A percentile compares a stretch with the other conserved stretches of the same genome.
Conservation (phyloP, 1,140 invertebrate species). For the Sycobia sp. region DNA sequence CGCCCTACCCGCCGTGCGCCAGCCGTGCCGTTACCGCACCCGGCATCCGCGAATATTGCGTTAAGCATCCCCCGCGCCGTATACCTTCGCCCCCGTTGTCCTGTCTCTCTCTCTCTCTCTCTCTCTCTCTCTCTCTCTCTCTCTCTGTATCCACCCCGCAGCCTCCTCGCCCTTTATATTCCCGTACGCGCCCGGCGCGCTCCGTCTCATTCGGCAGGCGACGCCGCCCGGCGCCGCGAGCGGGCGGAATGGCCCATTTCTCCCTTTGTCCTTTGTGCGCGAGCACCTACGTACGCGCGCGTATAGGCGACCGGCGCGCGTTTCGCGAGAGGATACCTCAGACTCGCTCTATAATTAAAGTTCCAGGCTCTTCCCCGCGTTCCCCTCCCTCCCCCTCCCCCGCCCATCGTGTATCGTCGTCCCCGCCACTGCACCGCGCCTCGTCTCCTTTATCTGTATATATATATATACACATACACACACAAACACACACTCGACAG, state of each 20-base stretch:
- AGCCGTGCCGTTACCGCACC: slow-evolving; percentile 4
- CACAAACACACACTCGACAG: too few relatives aligned
- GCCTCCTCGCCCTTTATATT: too few relatives aligned
- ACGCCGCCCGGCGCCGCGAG: not conserved
- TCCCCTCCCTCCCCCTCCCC: not conserved
- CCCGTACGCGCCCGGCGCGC: too few relatives aligned
- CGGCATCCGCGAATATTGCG: slow-evolving; percentile 21
- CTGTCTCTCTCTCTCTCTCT: not conserved
- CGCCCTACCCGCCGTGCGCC: too few relatives aligned
- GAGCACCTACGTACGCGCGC: not conserved
- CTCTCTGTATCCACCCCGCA: not conserved
- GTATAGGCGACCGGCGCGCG: not conserved
- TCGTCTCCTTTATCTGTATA: not conserved
- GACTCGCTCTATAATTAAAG: slow-evolving; percentile 30
- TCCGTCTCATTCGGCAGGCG: too few relatives aligned
- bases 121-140: not conserved
- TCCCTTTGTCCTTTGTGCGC: slow-evolving; percentile 22
- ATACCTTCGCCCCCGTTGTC: not conserved
- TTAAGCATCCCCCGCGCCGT: not conserved
- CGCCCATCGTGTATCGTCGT: too few relatives aligned
- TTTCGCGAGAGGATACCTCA: slow-evolving; percentile 2
- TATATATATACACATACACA: too few relatives aligned
- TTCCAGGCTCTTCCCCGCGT: not conserved
- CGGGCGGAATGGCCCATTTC: slow-evolving; percentile 18
- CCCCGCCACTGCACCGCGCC: too few relatives aligned